Percentiles rank a stretch among this genome's conserved stretches.
phyloP scores from a whole-genome alignment of 1,140 invertebrate genomes.

The Dendroctonus ponderosae region DNA sequence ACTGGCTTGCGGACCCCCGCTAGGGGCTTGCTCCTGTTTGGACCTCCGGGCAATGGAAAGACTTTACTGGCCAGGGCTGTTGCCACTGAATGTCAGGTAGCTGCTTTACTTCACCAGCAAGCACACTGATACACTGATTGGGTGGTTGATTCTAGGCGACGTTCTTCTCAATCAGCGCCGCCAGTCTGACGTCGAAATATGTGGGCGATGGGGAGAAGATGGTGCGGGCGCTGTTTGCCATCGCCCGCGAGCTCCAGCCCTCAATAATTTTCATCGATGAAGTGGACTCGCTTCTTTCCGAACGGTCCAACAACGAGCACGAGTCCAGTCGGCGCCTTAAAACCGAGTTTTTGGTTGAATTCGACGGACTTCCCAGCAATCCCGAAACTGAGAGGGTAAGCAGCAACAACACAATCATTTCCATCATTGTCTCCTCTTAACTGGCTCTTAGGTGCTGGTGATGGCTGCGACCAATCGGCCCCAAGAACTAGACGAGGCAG shows the following conservation, averaged over 20 bases:
- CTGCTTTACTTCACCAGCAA: background rate
- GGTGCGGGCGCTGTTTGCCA: conserved; percentile 91
- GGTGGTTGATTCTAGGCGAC: conserved; percentile 61
- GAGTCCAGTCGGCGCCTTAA: conserved; percentile 95
- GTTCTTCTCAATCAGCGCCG: conserved; percentile 96
- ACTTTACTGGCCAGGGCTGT: conserved; percentile 88
- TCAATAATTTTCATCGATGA: conserved; percentile 96
- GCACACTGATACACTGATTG: background rate
- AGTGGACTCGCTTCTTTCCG: conserved; percentile 91
- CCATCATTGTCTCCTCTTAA: background rate
- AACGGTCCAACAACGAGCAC: conserved; percentile 88
- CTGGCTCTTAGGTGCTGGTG: conserved; percentile 66
- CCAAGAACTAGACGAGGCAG: conserved; percentile 93
- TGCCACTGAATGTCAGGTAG: conserved; percentile 77
- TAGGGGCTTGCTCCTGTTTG: conserved; percentile 90
- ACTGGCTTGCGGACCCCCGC: conserved; percentile 86
- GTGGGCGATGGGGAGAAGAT: conserved; percentile 98
- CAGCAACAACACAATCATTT: background rate
- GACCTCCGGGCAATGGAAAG: conserved; percentile 89
- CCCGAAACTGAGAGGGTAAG: conserved; percentile 73
- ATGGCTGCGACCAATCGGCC: conserved; percentile 97
- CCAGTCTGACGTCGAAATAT: conserved; percentile 96
- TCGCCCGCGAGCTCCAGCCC: conserved; percentile 90
- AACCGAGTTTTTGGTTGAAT: conserved; percentile 97
- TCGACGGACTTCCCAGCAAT: conserved; percentile 82